Evolutionary conservation across 1,140 invertebrate genomes (phyloP), one percentile per base, ranked within the genome.

Genomic region (Mercenaria mercenaria): DNA sequence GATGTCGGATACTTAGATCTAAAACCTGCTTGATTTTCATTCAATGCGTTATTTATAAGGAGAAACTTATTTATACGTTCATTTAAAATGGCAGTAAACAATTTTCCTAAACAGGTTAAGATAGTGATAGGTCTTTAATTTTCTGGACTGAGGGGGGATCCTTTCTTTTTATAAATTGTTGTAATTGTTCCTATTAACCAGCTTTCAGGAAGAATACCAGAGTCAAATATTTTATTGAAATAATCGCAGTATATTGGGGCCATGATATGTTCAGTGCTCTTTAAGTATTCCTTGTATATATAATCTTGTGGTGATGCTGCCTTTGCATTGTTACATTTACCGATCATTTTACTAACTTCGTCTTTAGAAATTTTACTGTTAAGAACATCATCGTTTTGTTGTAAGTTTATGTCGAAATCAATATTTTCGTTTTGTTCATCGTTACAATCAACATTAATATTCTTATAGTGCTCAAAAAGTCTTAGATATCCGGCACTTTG

Each of bases 91-190:
- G 69, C 37, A 59, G 69, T 86, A 43, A 90, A 90, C 6, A 90
- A 3, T 86, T 90, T 90, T 26, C 74, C 72, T 20, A 90, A 29
- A 52, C 74, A 86, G 64, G 82, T 87, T 15, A 90, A 47, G 13
- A 90, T 50, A 23, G 69, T 86, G 39, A 86, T 86, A 39, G 77
- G 77, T 43, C 81, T 56, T 43, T 86, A 90, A 39, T 64, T 86
- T 20, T 61, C 59, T 10, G 82, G 82, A 20, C 37, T 20, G 6
- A 86, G 29, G 20, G 32, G 13, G 26, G 88, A 47, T 15, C 26
- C 85, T 83, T 84, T 90, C 90, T 43, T 87, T 82, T 79, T 90
- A 90, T 47, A 88, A 34, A 92, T 59, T 26, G 88, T 83, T 26
- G 32, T 32, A n/a, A 91, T 90, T 18, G 74, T 86, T 79, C 76